Percentiles rank a stretch among this genome's conserved stretches.
phyloP scores from a whole-genome alignment of 2,797 vertebrate species.

The Halcyon smyrnensis region DNA sequence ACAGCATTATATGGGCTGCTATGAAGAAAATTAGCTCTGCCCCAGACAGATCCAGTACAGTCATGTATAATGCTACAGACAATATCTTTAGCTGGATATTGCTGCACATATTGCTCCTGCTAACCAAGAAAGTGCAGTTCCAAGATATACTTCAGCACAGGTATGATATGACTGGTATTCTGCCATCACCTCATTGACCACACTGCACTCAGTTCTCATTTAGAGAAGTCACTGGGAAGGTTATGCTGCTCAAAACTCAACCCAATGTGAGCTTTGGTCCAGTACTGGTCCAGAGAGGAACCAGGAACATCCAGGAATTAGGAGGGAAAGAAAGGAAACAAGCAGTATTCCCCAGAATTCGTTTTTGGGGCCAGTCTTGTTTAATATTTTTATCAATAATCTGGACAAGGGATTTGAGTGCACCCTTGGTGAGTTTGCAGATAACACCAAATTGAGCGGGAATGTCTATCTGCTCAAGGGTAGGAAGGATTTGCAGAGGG shows the following conservation, averaged over 20 bases:
- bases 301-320: background rate
- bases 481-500: too few relatives aligned
- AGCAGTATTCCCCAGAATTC: too few relatives aligned
- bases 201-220: background rate
- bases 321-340: background rate
- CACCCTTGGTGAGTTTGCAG: too few relatives aligned
- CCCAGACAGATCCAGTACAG: background rate
- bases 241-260: background rate
- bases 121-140: background rate
- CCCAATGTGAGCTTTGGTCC: background rate
- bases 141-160: background rate
- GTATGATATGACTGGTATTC: background rate
- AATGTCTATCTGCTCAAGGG: too few relatives aligned
- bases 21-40: background rate
- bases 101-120: background rate
- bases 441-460: too few relatives aligned
- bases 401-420: too few relatives aligned
- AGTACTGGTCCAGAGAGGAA: background rate
- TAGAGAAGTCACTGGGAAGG: background rate
- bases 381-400: too few relatives aligned
- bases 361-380: too few relatives aligned
- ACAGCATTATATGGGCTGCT: background rate
- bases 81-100: background rate
- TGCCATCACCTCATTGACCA: fast-evolving
- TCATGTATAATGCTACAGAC: background rate